These are phyloP conservation scores for Cromileptes altivelis DNA, from an alignment of 2,113 vertebrate genomes.

Conservation along the genomic window DNA sequence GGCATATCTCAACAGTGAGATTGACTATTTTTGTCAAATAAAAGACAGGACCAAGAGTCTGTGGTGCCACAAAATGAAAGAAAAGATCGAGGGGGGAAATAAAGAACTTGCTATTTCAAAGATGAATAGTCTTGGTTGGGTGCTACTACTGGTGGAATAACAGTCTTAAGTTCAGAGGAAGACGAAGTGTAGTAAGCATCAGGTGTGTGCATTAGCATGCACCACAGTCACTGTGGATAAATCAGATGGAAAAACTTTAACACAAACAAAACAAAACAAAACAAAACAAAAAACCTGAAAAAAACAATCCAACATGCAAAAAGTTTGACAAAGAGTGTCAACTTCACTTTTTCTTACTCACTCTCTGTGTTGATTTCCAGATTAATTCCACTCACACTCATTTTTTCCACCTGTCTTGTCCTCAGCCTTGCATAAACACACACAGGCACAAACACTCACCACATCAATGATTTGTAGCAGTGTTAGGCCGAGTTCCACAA, in stretches of 20 bases:
- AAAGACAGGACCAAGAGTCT: conserved; percentile 5
- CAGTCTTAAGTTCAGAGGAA: conserved; percentile 37
- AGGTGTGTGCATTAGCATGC: conserved; percentile 17
- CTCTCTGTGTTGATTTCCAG: neutral
- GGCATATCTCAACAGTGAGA: conserved; percentile 24
- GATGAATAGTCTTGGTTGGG: conserved; percentile 16
- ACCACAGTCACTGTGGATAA: conserved; percentile 13
- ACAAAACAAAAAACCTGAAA: neutral
- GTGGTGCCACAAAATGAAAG: neutral
- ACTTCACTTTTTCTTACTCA: neutral
- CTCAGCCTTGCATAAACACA: neutral
- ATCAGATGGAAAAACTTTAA: conserved; percentile 4
- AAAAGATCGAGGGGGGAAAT: neutral
- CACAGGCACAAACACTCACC: conserved; percentile 80
- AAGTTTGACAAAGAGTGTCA: conserved; percentile 1
- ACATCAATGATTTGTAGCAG: conserved; percentile 94
- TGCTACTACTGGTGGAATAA: conserved; percentile 25
- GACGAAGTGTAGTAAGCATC: conserved; percentile 4
- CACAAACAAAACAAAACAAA: neutral
- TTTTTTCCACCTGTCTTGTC: neutral
- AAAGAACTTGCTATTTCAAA: conserved; percentile 22
- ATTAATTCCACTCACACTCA: neutral
- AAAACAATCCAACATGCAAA: neutral
- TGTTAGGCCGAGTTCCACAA: conserved; percentile 90
- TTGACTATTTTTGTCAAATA: conserved; percentile 31